These are phyloP conservation scores for Yoshiicerus persimilis DNA, from an alignment of 1,140 invertebrate species.

Conservation along the genomic window DNA sequence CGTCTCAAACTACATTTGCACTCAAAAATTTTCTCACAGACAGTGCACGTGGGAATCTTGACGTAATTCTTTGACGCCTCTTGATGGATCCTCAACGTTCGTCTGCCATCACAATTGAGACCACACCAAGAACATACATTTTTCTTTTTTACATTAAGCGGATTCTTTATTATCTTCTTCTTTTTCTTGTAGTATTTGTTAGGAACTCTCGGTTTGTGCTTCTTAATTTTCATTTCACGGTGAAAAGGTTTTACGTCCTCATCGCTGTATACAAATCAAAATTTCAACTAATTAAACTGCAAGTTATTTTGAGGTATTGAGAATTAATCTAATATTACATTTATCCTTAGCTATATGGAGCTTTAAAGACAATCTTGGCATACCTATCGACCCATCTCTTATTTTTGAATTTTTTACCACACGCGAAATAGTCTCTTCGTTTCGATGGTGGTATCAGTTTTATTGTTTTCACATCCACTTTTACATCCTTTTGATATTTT, in stretches of 20 bases:
- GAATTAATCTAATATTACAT: too few relatives aligned
- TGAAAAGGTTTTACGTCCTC: not conserved
- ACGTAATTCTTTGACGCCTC: not conserved
- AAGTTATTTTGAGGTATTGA: too few relatives aligned
- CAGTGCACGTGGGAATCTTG: not conserved
- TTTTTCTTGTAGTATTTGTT: not conserved
- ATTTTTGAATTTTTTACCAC: too few relatives aligned
- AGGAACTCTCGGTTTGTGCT: not conserved
- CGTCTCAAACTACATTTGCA: not conserved
- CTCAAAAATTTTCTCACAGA: not conserved
- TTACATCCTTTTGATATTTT: too few relatives aligned
- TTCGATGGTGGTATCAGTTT: too few relatives aligned
- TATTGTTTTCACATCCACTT: too few relatives aligned
- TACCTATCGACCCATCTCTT: too few relatives aligned
- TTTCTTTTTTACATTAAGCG: not conserved
- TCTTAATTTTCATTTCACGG: not conserved
- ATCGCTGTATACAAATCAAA: not conserved
- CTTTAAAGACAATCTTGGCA: too few relatives aligned
- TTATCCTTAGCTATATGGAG: too few relatives aligned
- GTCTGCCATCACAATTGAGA: not conserved
- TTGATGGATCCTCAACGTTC: not conserved
- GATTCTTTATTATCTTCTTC: not conserved
- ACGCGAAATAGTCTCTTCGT: too few relatives aligned
- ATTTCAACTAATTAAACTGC: not conserved
- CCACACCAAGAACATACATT: not conserved